Percentiles rank a stretch among this genome's conserved stretches.
Evolutionary conservation across 1,140 invertebrate genomes (phyloP).

Genomic region (Lepidurus packardi): DNA sequence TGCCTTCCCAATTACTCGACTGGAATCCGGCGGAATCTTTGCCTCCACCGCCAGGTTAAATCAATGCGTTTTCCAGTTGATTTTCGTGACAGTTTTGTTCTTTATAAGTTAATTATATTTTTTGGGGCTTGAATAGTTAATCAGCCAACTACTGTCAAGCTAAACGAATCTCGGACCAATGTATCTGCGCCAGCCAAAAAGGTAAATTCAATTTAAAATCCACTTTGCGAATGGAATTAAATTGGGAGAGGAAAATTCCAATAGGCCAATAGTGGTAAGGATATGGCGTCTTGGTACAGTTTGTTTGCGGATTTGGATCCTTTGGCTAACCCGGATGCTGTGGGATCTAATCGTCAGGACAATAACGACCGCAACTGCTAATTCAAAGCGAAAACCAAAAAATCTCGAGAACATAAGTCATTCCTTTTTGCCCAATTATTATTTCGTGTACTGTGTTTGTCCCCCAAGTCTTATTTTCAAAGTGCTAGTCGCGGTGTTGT

Average conservation of each 20-base stretch:
- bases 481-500: not conserved
- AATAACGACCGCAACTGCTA: conserved; percentile 43
- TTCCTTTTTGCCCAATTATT: not conserved
- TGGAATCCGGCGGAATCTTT: not conserved
- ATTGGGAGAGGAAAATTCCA: conserved; percentile 16
- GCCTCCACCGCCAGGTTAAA: not conserved
- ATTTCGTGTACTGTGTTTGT: conserved; percentile 16
- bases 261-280: conserved; percentile 43
- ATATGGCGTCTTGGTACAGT: conserved; percentile 70
- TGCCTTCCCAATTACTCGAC: not conserved
- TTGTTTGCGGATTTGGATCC: conserved; percentile 91
- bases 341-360: conserved; percentile 49
- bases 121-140: too few relatives aligned
- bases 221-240: not conserved
- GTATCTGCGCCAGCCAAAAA: not conserved
- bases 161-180: too few relatives aligned
- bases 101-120: too few relatives aligned
- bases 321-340: conserved; percentile 66
- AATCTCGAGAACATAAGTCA: too few relatives aligned
- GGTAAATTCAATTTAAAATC: not conserved
- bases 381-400: not conserved
- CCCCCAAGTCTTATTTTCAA: not conserved
- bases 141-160: too few relatives aligned
- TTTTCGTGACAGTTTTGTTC: too few relatives aligned
- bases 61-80: too few relatives aligned